These are phyloP conservation scores for Chloropsis hardwickii DNA, from an alignment of 2,113 vertebrate species.

Conservation along the genomic window DNA sequence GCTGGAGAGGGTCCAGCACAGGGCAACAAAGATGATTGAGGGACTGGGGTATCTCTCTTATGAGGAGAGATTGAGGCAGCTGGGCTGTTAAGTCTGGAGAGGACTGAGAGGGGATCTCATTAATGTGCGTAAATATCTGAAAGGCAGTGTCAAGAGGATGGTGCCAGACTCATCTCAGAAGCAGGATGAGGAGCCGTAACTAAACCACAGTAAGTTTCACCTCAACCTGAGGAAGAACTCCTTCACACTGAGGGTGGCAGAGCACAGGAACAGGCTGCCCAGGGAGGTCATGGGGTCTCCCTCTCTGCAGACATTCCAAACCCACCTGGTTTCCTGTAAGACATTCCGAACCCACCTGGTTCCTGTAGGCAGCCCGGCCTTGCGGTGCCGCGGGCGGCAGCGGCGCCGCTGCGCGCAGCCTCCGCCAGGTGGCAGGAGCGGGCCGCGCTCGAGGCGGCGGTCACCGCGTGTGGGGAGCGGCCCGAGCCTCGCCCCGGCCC, in stretches of 20 bases:
- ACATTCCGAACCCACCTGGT: neutral
- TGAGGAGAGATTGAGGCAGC: neutral
- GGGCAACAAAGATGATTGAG: neutral
- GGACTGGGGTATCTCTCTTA: neutral
- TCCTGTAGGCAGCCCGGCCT: neutral
- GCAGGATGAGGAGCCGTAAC: neutral
- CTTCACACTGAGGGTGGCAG: neutral
- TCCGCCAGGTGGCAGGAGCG: constrained; percentile 27
- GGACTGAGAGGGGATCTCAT: neutral
- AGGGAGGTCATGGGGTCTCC: no score
- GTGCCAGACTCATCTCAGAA: neutral
- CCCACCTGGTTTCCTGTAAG: neutral
- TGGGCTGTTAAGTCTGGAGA: neutral
- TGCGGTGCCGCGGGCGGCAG: no score
- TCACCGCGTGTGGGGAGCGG: neutral
- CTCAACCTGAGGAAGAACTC: neutral
- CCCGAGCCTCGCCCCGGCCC: neutral
- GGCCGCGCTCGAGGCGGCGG: no score
- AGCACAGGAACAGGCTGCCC: neutral
- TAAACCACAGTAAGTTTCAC: neutral
- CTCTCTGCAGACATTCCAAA: neutral
- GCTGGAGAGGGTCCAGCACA: neutral
- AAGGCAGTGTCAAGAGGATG: neutral
- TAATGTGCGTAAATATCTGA: neutral
- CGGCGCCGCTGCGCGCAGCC: neutral